These are phyloP conservation scores for Drosophila subobscura DNA, from an alignment of 1,140 invertebrate genomes.

Conservation along the genomic window DNA sequence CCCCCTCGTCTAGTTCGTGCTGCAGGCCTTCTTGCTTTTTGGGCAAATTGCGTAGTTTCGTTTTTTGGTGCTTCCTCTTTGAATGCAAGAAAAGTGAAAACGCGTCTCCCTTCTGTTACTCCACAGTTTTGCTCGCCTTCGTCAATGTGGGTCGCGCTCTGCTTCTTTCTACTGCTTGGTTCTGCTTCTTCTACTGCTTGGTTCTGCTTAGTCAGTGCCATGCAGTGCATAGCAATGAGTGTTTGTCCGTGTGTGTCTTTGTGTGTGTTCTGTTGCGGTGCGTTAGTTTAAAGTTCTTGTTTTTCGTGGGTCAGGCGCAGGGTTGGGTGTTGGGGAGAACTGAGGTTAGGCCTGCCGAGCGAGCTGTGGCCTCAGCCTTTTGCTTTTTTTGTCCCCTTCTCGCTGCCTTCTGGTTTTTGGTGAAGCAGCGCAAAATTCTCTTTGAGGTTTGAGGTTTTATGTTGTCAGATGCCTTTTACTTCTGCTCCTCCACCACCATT, in stretches of 20 bases:
- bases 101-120: slow-evolving; percentile 18
- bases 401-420: slow-evolving; percentile 15
- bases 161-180: slow-evolving; percentile 32
- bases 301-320: not conserved
- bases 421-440: slow-evolving; percentile 44
- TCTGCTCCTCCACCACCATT: slow-evolving; percentile 4
- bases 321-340: not conserved
- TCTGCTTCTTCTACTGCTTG: slow-evolving; percentile 32
- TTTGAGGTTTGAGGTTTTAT: slow-evolving; percentile 71
- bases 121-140: slow-evolving; percentile 30
- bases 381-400: slow-evolving; percentile 7
- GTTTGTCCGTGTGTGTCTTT: slow-evolving; percentile 5
- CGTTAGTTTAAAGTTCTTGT: slow-evolving; percentile 67
- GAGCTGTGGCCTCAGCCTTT: slow-evolving; percentile 21
- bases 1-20: slow-evolving; percentile 21
- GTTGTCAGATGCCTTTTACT: slow-evolving; percentile 30
- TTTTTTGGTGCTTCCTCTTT: slow-evolving; percentile 39
- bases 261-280: slow-evolving; percentile 24
- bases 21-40: slow-evolving; percentile 48
- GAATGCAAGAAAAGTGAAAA: slow-evolving; percentile 50
- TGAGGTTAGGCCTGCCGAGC: slow-evolving; percentile 35
- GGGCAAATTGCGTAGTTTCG: slow-evolving; percentile 69
- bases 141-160: slow-evolving; percentile 67
- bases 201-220: slow-evolving; percentile 17
- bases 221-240: slow-evolving; percentile 69